A percentile compares a stretch with the other conserved stretches of the same genome.
Conservation (phyloP, 2,113 vertebrate genomes). For the Catharus fuscescens region DNA sequence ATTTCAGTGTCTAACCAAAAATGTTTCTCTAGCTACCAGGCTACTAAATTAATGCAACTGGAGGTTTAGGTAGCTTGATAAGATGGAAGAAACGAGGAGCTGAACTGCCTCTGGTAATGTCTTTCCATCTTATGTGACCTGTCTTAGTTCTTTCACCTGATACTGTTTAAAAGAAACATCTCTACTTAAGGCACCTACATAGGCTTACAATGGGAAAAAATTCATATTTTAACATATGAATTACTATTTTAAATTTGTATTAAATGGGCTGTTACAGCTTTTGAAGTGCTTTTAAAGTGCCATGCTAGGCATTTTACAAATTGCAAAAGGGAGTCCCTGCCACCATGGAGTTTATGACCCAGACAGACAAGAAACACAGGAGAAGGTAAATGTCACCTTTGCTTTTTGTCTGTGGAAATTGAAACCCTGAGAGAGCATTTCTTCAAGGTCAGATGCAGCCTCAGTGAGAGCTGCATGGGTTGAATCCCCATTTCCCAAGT, state of each 20-base stretch:
- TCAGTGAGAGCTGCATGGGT: not conserved
- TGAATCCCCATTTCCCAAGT: not conserved
- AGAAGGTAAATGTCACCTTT: constrained; percentile 18
- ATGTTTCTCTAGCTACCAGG: not conserved
- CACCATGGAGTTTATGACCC: not conserved
- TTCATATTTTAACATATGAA: not conserved
- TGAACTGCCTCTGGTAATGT: not conserved
- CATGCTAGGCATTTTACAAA: not conserved
- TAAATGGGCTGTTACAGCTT: not conserved
- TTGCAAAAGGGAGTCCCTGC: not conserved
- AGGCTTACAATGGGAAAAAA: not conserved
- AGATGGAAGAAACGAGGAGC: not conserved
- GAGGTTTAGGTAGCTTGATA: not conserved
- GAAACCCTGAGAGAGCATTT: not conserved
- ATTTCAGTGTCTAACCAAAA: not conserved
- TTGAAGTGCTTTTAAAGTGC: constrained; percentile 1
- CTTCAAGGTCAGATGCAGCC: not conserved
- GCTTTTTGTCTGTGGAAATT: not conserved
- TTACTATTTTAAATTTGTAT: not conserved
- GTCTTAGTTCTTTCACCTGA: not conserved
- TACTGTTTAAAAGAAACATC: not conserved
- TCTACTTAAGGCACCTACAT: not conserved
- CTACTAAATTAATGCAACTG: not conserved
- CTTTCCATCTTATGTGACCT: not conserved
- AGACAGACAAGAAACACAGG: not conserved